These are phyloP conservation scores for Xestobium rufovillosum DNA, from an alignment of 2,888 invertebrate genomes.

Conservation along the genomic window DNA sequence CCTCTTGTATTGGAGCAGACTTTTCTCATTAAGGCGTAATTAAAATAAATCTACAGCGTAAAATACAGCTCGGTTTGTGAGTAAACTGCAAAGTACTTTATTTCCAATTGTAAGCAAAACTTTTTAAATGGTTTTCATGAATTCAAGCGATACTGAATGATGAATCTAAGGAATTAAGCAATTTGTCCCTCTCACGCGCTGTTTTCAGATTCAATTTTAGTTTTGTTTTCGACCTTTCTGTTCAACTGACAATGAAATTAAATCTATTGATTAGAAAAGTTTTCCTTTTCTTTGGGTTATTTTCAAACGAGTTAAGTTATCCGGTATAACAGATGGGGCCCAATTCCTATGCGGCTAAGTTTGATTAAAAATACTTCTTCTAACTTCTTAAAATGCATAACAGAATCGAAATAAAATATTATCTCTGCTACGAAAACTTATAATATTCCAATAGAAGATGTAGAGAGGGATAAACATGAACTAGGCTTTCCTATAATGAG, in stretches of 20 bases:
- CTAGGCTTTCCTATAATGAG: too few species aligned
- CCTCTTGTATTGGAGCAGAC: conserved; percentile 35
- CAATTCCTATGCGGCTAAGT: too few species aligned
- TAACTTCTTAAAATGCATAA: too few species aligned
- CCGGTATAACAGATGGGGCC: neutral
- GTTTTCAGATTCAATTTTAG: conserved; percentile 24
- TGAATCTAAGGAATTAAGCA: conserved; percentile 32
- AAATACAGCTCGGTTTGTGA: conserved; percentile 26
- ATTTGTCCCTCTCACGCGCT: conserved; percentile 27
- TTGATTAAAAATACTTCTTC: too few species aligned
- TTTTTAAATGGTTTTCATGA: conserved; percentile 25
- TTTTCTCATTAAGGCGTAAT: conserved; percentile 40
- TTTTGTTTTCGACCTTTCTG: conserved; percentile 29
- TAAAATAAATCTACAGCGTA: conserved; percentile 39
- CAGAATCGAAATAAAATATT: too few species aligned
- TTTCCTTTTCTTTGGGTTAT: too few species aligned
- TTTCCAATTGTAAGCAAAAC: conserved; percentile 21
- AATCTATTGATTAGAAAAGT: conserved; percentile 34
- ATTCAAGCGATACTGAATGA: conserved; percentile 26
- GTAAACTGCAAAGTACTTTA: conserved; percentile 22
- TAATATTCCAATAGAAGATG: too few species aligned
- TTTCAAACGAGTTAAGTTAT: neutral
- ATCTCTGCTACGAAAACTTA: too few species aligned
- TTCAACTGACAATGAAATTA: conserved; percentile 34
- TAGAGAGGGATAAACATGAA: too few species aligned